Base-by-base conservation (phyloP, 2,797 vertebrate genomes). In the Nyctalus aviator region DNA sequence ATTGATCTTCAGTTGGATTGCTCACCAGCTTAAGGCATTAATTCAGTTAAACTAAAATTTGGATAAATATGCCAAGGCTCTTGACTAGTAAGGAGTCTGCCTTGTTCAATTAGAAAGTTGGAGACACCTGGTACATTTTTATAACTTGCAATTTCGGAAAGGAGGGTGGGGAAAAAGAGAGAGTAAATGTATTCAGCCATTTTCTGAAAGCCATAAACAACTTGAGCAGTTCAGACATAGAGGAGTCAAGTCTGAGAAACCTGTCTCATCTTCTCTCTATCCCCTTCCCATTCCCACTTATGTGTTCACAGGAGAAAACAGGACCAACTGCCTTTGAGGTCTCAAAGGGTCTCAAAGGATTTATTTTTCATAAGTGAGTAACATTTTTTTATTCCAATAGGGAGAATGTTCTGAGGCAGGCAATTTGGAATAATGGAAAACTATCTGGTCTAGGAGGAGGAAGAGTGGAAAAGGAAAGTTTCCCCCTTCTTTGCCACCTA, bases 71-170 rank as follows among this genome's bases (percentile, higher is more conserved):
- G 94, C 82, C 95, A 97, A 97, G 95, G 96, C 95, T 95, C 87
- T 97, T 97, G 97, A 95, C 97, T 97, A 93, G 93, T 94, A 98
- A 97, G 50, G 96, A 97, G 86, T 86, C 64, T 8, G 37, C 95
- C 96, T 97, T 95, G 96, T 94, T 95, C 97, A 96, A 84, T 91
- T 94, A 97, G 88, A 92, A 97, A 97, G 96, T 96, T 94, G 95
- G 97, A 98, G 97, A 96, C 88, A 96, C 91, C 95, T 94, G 97
- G 97, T 20, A 92, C 37, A 48, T 82, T 97, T 97, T 96, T 46
- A 96, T 91, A 96, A 88, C 90, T 95, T 94, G 84, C 86, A 94
- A 91, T 78, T 84, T 85, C 59, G 88, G 23, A 89, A 95, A 78
- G 66, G 48, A 53, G 48, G 62, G 75, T 4, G 6, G 48, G 66